These are phyloP conservation scores for Drosophila pseudotalamancana DNA, from an alignment of 2,888 invertebrate species.

Conservation along the genomic window DNA sequence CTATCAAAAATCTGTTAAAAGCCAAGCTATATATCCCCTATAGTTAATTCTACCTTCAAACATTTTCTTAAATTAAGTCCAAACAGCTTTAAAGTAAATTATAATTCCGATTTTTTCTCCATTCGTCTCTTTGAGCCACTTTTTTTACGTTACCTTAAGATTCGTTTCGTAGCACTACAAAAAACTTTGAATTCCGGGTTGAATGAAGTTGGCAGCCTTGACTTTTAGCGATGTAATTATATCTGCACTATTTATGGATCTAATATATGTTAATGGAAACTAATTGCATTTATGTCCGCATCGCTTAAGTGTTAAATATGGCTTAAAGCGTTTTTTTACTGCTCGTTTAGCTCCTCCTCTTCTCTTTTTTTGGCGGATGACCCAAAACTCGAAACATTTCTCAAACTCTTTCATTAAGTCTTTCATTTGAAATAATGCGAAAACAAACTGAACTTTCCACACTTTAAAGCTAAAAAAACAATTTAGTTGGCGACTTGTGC, in stretches of 20 bases:
- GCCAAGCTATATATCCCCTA: no score
- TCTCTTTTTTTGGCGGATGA: background rate
- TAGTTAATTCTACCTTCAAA: no score
- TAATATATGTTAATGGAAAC: background rate
- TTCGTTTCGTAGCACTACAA: background rate
- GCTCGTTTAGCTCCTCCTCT: background rate
- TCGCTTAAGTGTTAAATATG: background rate
- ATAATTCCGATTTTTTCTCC: no score
- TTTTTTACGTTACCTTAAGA: no score
- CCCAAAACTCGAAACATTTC: background rate
- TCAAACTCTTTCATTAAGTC: background rate
- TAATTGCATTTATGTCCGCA: background rate
- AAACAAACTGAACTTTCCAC: slow-evolving; percentile 5
- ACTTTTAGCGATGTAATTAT: background rate
- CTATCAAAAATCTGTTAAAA: no score
- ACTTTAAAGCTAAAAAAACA: background rate
- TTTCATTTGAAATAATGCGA: background rate
- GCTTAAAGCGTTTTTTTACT: background rate
- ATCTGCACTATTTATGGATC: background rate
- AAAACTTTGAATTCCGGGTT: background rate
- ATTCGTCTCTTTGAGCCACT: no score
- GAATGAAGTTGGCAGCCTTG: background rate
- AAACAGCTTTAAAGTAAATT: no score
- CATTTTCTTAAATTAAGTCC: no score
- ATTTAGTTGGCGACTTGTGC: slow-evolving; percentile 30